Evolutionary conservation across 2,888 invertebrate genomes (phyloP), one percentile per base, ranked within the genome.

Genomic region (Coelinius sp.): DNA sequence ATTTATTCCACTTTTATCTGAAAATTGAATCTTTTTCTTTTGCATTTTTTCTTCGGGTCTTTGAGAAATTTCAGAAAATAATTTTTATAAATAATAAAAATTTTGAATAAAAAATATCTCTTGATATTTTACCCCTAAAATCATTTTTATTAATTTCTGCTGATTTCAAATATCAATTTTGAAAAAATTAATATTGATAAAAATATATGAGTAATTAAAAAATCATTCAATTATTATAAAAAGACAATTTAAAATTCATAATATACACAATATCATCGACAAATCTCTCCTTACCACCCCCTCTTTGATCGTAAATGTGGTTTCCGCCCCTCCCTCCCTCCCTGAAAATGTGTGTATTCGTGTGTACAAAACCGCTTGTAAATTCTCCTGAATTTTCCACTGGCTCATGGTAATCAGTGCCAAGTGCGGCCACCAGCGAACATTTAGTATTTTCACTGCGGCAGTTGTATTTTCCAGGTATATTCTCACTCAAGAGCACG

Each of bases 381-480:
- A 74, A 68, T 75, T 76, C 70, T n/a, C 46, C 68, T 66, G 73
- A 77, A 77, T 74, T 70, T 67, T 70, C 74, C 65, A 12, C 65
- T 38, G 68, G 64, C 44, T 62, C 41, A 69, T 56, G 59, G 52
- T 70, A 73, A 75, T 63, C 38, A 69, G 65, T 71, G 25, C 35
- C 46, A 68, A 49, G n/a, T 53, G 53, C 27, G 17, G 31, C 22
- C 35, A 35, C 35, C 24, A 25, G 25, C 53, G 53, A n/a, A 53
- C 12, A 53, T 20, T 49, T 10, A 49, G 8, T 10, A 14, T 3
- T 49, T 49, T 49, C 1, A 5, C 20, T 49, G 20, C 2, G 20
- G 20, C 20, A 49, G 1, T 44, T 5, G 17, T 17, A 44, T 44
- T 6, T 49, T 20, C 46, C 46, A 14, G 8, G 46, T 6, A 20